Conservation (phyloP, 2,113 vertebrate genomes). For the Recurvirostra avosetta region DNA sequence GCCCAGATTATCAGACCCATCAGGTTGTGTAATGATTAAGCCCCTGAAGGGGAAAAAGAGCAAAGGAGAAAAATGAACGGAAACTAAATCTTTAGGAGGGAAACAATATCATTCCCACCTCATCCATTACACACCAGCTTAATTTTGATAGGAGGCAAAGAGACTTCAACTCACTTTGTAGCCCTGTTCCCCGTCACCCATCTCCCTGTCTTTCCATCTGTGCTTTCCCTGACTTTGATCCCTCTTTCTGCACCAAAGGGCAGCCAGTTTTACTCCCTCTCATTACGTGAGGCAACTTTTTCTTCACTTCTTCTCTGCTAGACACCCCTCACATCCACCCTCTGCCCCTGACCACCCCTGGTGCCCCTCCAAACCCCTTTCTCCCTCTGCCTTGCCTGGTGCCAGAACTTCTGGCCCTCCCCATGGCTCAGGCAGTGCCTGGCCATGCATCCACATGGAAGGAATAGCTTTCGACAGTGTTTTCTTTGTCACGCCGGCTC, state of each 20-base stretch:
- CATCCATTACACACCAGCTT: background rate
- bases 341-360: fast-evolving
- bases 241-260: background rate
- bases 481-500: background rate
- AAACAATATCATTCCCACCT: background rate
- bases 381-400: background rate
- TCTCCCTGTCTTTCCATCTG: background rate
- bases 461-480: background rate
- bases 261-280: background rate
- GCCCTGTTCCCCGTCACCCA: background rate
- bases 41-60: background rate
- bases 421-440: background rate
- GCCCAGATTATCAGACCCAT: background rate
- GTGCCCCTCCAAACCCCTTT: background rate
- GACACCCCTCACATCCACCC: background rate
- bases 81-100: background rate
- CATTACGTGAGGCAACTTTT: background rate
- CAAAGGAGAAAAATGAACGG: background rate
- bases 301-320: background rate
- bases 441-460: background rate
- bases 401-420: background rate
- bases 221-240: background rate
- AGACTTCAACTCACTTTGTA: background rate
- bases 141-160: background rate
- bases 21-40: background rate